Conservation (phyloP, 2,113 vertebrate species). For the Cyprinodon brontotheroides region DNA sequence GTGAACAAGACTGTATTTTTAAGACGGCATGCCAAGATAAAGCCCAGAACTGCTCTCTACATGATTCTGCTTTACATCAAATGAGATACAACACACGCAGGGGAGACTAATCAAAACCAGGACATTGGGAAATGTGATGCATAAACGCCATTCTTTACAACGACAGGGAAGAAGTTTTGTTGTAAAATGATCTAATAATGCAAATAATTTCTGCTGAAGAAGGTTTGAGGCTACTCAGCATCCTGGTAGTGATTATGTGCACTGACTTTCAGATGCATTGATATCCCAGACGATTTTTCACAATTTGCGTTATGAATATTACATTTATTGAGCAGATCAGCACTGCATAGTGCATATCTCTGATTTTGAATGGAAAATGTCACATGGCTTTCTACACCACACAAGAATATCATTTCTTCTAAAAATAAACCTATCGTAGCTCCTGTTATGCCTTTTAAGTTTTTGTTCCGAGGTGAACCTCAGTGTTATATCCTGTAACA, state of each 20-base stretch:
- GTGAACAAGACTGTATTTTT: constrained; percentile 53
- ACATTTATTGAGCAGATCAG: too few species aligned
- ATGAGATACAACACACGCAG: constrained; percentile 28
- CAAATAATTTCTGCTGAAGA: constrained; percentile 8
- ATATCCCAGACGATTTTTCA: too few species aligned
- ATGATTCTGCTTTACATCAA: constrained; percentile 43
- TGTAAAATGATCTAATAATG: not conserved
- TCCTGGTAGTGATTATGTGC: not conserved
- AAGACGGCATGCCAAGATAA: constrained; percentile 42
- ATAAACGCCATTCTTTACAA: constrained; percentile 1
- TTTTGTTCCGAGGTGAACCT: not conserved
- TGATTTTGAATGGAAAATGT: too few species aligned
- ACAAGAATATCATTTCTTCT: not conserved
- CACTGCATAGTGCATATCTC: too few species aligned
- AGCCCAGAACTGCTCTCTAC: constrained; percentile 20
- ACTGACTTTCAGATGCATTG: not conserved
- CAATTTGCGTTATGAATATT: too few species aligned
- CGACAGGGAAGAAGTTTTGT: not conserved
- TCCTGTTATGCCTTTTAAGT: not conserved
- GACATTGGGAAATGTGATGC: constrained; percentile 2
- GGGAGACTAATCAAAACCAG: constrained; percentile 19
- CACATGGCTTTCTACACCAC: not conserved
- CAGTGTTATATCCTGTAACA: not conserved
- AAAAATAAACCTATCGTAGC: not conserved
- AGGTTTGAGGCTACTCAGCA: constrained; percentile 1